Base-by-base conservation (phyloP, 2,113 vertebrate genomes). In the Dasyprocta punctata region DNA sequence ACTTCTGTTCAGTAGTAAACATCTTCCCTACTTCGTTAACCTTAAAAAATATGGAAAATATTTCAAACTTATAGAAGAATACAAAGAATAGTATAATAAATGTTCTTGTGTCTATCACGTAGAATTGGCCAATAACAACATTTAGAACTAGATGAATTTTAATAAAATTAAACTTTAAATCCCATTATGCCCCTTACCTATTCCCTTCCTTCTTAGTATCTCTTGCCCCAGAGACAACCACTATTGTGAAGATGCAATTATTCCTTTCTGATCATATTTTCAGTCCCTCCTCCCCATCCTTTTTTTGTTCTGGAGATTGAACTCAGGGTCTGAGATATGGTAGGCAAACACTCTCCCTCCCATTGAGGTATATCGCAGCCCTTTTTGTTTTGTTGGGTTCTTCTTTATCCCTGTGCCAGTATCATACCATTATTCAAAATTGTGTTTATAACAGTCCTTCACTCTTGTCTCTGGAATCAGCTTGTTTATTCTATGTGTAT, bases 141-240 rank as follows among this genome's bases (percentile, higher is more conserved):
- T 67, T 69, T 89, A 47, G 52, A 92, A 83, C 77, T 30, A 71
- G 44, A 61, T 86, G 67, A n/a, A 20, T 30, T 96, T 93, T 24
- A 61, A 93, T 77, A 49, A 89, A 89, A 78, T 85, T n/a, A 52
- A 73, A 78, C 49, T 80, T 92, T 90, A 80, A 93, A 96, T 89
- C 41, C 2, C 41, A 47, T 58, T 33, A 26, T 56, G 17, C 3
- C 77, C 26, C 7, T 80, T 36, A 61, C n/a, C 24, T 89, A 0
- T 85, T 89, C 86, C 80, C 26, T 96, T 85, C 36, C 41, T 67
- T 49, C 52, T 71, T 58, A 16, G 19, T 92, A 7, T 26, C 60
- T 69, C 58, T 41, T 9, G 19, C 52, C 47, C 26, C 12, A 61
- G 44, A 33, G 60, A 69, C 20, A 69, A 16, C 20, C 60, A 52